Base-by-base conservation (phyloP, 2,113 vertebrate species). In the Ictalurus punctatus region DNA sequence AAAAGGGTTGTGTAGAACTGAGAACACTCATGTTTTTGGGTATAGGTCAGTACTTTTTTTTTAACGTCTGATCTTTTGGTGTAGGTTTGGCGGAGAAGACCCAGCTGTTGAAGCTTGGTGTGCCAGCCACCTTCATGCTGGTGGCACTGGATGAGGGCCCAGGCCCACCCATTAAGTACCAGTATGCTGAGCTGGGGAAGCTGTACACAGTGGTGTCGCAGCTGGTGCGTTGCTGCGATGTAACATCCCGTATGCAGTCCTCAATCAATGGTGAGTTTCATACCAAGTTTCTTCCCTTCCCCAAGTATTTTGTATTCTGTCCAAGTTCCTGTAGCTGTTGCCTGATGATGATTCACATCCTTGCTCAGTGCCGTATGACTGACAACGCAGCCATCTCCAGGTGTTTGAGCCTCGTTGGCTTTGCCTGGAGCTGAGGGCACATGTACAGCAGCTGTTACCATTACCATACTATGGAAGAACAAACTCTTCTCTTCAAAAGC, bases 141-240 rank as follows among this genome's bases (percentile, higher is more conserved):
- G 98, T 99, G 58, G 98, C 98, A 91, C 95, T 99, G 94, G 98
- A 99, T 84, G 98, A 99, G 94, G 98, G 98, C 79, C 98, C 98
- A 6, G 98, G 98, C n/a, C 98, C 98, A 91, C 98, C 98, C 82
- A 99, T 99, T 91, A 99, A 99, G 90, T 99, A 99, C 93, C 98
- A 99, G 94, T 99, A 99, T 88, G 98, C 98, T 84, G 98, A 99
- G 92, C 96, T 99, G 93, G 98, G 98, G 89, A 99, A 99, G 93
- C 96, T 99, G 30, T 99, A 99, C 94, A 98, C 98, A 5, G 98
- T 99, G 80, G 98, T 99, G 73, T 99, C 98, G 5, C 98, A 99
- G 83, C 95, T 99, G 86, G 97, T 99, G 86, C 98, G 98, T 58
- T 99, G 98, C 91, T 99, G 98, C 93, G 99, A 99, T n/a, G 98